Conservation (phyloP, 2,888 invertebrate species). For the Cataglyphis altisquamis region DNA sequence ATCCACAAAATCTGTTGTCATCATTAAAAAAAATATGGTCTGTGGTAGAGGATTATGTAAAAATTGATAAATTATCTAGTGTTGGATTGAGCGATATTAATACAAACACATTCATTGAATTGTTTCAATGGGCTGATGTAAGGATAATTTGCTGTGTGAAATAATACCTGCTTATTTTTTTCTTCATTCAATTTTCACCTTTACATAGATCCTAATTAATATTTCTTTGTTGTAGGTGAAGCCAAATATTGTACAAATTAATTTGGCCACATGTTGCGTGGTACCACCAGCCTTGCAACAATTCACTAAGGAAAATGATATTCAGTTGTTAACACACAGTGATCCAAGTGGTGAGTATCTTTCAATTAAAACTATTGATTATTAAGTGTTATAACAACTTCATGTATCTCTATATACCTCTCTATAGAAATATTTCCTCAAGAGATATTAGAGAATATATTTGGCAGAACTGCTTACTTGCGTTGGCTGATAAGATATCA, state of each 20-base stretch:
- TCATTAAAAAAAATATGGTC: slow-evolving; percentile 92
- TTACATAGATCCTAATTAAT: slow-evolving; percentile 46
- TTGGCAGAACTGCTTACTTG: slow-evolving; percentile 84
- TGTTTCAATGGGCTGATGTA: slow-evolving; percentile 92
- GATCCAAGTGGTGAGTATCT: slow-evolving; percentile 93
- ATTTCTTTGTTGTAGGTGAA: slow-evolving; percentile 87
- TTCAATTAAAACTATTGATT: background rate
- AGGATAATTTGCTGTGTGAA: slow-evolving; percentile 49
- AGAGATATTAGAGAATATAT: slow-evolving; percentile 88
- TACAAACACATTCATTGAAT: slow-evolving; percentile 91
- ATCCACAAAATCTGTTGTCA: slow-evolving; percentile 76
- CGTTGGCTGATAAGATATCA: slow-evolving; percentile 95
- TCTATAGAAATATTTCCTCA: slow-evolving; percentile 88
- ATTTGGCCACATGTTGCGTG: slow-evolving; percentile 96
- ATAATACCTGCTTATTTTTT: background rate
- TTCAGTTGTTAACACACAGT: slow-evolving; percentile 97
- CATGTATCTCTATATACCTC: slow-evolving; percentile 20
- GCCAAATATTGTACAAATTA: slow-evolving; percentile 97
- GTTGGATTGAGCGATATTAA: slow-evolving; percentile 97
- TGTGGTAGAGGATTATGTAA: slow-evolving; percentile 91
- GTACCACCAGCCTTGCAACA: slow-evolving; percentile 96
- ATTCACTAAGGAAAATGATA: slow-evolving; percentile 96
- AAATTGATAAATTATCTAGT: slow-evolving; percentile 88
- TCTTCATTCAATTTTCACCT: background rate
- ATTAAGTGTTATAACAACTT: background rate